phyloP scores from a whole-genome alignment of 2,797 vertebrate genomes.

The Aratinga solstitialis region DNA sequence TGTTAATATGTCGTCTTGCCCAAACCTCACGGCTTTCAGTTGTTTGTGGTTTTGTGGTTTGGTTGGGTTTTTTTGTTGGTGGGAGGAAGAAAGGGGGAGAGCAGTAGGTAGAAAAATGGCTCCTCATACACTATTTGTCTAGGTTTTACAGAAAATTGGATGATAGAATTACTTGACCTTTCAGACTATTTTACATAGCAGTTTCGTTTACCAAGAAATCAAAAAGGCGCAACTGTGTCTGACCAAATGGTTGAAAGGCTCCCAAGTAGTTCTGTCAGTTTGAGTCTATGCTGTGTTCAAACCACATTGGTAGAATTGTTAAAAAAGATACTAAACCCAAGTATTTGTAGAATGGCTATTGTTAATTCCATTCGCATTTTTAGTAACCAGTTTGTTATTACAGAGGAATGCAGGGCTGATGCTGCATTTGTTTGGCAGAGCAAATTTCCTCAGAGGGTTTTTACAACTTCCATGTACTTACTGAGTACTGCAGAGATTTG shows the following conservation, averaged over 20 bases:
- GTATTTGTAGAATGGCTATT: neutral
- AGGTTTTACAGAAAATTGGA: neutral
- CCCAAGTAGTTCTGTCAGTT: neutral
- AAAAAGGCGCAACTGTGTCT: neutral
- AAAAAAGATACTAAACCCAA: neutral
- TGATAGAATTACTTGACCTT: neutral
- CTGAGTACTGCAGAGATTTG: neutral
- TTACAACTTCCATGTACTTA: neutral
- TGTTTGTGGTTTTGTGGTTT: neutral
- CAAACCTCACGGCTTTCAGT: neutral
- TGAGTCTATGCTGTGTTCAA: neutral
- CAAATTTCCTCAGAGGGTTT: neutral
- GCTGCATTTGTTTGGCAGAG: neutral
- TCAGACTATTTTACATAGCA: neutral
- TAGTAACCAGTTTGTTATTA: neutral
- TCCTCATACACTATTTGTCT: neutral
- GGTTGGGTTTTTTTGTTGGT: accelerated
- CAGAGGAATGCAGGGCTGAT: neutral
- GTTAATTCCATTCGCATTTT: neutral
- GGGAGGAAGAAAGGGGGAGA: neutral
- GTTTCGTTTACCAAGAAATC: neutral
- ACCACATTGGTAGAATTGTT: neutral
- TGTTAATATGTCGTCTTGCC: neutral
- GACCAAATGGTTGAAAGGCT: neutral
- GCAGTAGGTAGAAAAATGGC: neutral